Evolutionary conservation across 2,888 invertebrate species (phyloP), one percentile per base, ranked within the genome.

Genomic region (Lasioglossum malachurum): DNA sequence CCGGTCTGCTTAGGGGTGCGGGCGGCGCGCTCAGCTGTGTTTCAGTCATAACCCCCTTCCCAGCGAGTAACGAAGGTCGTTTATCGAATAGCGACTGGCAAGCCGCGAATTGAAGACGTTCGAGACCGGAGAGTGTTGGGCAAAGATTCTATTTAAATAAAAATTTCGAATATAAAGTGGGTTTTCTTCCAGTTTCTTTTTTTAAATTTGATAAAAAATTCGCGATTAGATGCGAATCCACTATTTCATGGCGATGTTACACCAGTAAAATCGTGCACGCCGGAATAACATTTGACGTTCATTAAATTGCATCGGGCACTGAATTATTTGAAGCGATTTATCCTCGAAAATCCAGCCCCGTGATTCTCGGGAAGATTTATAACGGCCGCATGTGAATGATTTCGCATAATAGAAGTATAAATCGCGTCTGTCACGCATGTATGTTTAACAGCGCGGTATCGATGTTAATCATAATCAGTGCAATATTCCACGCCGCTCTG

Each of bases 381-480:
- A 60, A 73, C 64, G 10, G 19, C 8, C n/a, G 73, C 12, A 1
- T 38, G 35, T 41, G 67, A 72, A 75, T 19, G 71, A 53, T 81
- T 73, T 72, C 49, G 8, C 31, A 31, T 71, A 60, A 72, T 64
- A n/a, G 60, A 53, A 53, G 35, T 77, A 83, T 41, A 64, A 81
- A 83, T 83, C 67, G 75, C n/a, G 19, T 49, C 67, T n/a, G 67
- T 57, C 16, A 35, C 46, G 73, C 35, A 46, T 80, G 31, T 41
- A 64, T 75, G 46, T 77, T 77, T 31, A 44, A 46, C 69, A 14
- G n/a, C 53, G 31, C 3, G 31, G 8, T 53, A 73, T 67, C 57
- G 27, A 74, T 69, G 67, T 67, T 76, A 77, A 82, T 82, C 83
- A 38, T 82, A 82, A 74, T 82, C n/a, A 23, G 35, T 10, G 53